Evolutionary conservation across 2,797 vertebrate genomes (phyloP).

Genomic region (Platalea minor): DNA sequence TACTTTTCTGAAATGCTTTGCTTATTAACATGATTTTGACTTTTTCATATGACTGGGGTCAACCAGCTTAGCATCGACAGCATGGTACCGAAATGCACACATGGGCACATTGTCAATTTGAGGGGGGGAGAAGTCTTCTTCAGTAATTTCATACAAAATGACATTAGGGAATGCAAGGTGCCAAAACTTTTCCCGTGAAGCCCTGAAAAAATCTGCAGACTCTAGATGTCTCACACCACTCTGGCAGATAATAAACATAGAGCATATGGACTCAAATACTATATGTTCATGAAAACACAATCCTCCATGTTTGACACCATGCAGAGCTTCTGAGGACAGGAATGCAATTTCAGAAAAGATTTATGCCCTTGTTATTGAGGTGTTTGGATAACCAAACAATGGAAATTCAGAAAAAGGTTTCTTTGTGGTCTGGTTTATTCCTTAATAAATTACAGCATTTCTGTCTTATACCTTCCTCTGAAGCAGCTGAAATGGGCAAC

Average conservation of each 20-base stretch:
- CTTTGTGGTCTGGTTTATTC: background rate
- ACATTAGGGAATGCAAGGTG: constrained; percentile 9
- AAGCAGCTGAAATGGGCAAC: background rate
- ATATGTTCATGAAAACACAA: background rate
- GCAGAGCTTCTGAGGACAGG: background rate
- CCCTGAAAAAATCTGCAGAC: constrained; percentile 37
- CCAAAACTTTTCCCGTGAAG: constrained; percentile 26
- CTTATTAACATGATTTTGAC: background rate
- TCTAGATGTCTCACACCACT: constrained; percentile 48
- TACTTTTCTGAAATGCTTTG: constrained; percentile 8
- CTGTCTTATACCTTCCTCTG: background rate
- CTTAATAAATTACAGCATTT: background rate
- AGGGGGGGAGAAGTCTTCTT: background rate
- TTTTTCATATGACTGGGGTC: constrained; percentile 6
- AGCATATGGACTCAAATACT: constrained; percentile 35
- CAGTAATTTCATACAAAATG: constrained; percentile 51
- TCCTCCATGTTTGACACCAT: background rate
- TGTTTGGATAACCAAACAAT: background rate
- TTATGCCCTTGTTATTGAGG: background rate
- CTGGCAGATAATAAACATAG: constrained; percentile 40
- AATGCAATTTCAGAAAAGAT: background rate
- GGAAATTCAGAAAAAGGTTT: background rate
- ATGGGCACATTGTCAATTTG: background rate
- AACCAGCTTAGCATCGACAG: constrained; percentile 7
- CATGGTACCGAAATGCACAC: constrained; percentile 26